Base-by-base conservation (phyloP, 2,113 vertebrate species). In the Istiophorus platypterus region DNA sequence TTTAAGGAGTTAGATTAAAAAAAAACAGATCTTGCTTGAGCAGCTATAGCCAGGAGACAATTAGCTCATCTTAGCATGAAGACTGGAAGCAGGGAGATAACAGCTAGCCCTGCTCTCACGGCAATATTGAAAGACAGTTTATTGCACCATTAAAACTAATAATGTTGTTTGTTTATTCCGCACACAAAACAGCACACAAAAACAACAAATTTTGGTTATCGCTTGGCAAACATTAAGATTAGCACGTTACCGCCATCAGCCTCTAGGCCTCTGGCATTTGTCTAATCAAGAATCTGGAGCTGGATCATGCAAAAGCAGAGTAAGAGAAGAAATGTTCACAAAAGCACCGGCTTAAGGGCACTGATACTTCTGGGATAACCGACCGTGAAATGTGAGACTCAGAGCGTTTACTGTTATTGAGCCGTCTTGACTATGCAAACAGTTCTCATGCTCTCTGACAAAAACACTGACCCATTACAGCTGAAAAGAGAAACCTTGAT, bases 371-470 rank as follows among this genome's bases (percentile, higher is more conserved):
- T 52, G 81, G 82, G 72, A 80, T 22, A 39, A 22, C 13, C 4
- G 0, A 0, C 42, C 39, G 34, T 59, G 81, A 82, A 88, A 76
- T 62, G 26, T 59, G 83, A 79, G 82, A 69, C 49, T 64, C 34
- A 37, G n/a, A 73, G 31, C 18, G 14, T 68, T 77, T 20, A 37
- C 18, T 78, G 56, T 76, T 63, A 59, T 67, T 54, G 24, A 64
- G 56, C 61, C 64, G 65, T 56, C 72, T n/a, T 34, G 15, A 62
- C 80, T 42, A 20, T 45, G 61, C 20, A 76, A 85, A 85, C 58
- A 76, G 58, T 85, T 87, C 70, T 67, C 80, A 87, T 24, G 74
- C 66, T 83, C 47, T 67, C 58, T 26, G 75, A 81, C 65, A 73
- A 65, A 65, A 71, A 71, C 5, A 2, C 54, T 7, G 76, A 82